Conservation (phyloP, 2,888 invertebrate genomes). For the Empis stercorea region DNA sequence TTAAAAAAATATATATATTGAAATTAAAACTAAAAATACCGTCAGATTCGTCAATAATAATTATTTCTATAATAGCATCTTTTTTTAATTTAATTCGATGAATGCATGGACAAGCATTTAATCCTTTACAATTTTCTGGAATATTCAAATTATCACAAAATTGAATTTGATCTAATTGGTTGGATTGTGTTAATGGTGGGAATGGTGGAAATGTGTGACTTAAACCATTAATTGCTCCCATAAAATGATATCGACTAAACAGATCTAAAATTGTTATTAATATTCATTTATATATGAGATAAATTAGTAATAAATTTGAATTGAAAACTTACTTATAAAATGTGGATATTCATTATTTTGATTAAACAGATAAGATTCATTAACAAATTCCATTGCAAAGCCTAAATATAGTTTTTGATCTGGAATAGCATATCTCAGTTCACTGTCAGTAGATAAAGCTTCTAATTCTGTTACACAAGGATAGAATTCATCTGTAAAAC, state of each 20-base stretch:
- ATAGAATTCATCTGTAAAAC: slow-evolving; percentile 11
- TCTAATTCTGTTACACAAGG: slow-evolving; percentile 18
- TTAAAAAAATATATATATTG: slow-evolving; percentile 8
- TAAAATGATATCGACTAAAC: no score
- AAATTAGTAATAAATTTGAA: no score
- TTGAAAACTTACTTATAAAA: slow-evolving; percentile 26
- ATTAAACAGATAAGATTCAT: slow-evolving; percentile 15
- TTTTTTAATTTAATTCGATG: slow-evolving; percentile 15
- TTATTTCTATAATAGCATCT: slow-evolving; percentile 24
- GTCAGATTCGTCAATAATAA: slow-evolving; percentile 26
- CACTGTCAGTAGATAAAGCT: slow-evolving; percentile 13
- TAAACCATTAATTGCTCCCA: slow-evolving; percentile 52
- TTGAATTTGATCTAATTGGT: slow-evolving; percentile 21
- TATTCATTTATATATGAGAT: no score
- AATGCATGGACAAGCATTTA: no score
- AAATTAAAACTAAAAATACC: slow-evolving; percentile 14
- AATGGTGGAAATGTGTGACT: slow-evolving; percentile 65
- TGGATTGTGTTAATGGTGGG: slow-evolving; percentile 57
- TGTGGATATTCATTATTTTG: slow-evolving; percentile 16
- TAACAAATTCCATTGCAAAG: slow-evolving; percentile 20
- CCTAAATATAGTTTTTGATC: slow-evolving; percentile 21
- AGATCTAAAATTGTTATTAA: no score
- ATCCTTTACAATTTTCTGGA: no score
- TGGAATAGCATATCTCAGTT: slow-evolving; percentile 14
- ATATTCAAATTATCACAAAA: slow-evolving; percentile 17